These are phyloP conservation scores for Rhinoptilus africanus DNA, from an alignment of 2,113 vertebrate genomes.

Conservation along the genomic window DNA sequence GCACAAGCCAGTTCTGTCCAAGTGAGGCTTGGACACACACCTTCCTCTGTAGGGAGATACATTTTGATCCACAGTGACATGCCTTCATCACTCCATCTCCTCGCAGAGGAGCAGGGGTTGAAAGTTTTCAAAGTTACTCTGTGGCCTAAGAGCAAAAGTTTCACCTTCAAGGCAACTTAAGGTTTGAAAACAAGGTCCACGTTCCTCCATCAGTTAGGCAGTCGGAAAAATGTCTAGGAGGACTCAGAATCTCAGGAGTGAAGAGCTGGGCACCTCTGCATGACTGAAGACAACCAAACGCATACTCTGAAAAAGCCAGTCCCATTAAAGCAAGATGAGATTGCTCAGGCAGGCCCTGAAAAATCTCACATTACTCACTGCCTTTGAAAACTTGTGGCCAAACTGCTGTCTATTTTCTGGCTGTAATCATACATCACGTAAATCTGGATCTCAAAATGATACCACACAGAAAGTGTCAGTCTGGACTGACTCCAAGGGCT, in stretches of 20 bases:
- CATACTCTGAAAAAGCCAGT: neutral
- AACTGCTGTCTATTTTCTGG: neutral
- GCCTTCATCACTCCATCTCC: neutral
- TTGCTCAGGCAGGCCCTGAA: neutral
- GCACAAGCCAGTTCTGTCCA: neutral
- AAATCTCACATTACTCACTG: neutral
- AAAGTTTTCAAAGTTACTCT: neutral
- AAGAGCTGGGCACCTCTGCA: neutral
- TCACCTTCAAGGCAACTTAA: neutral
- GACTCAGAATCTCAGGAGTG: neutral
- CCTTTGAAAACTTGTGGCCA: neutral
- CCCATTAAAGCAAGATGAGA: neutral
- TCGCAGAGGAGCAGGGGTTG: neutral
- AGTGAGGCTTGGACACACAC: fast-evolving
- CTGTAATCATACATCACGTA: neutral
- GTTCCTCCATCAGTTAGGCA: neutral
- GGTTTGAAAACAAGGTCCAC: neutral
- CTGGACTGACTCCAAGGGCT: neutral
- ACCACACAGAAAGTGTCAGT: neutral
- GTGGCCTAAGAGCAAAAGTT: neutral
- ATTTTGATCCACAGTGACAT: fast-evolving
- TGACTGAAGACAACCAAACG: neutral
- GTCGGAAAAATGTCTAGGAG: neutral
- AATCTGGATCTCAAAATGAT: neutral
- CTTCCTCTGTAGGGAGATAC: neutral